Base-by-base conservation (phyloP, 2,797 vertebrate genomes). In the Chaunax sp. region DNA sequence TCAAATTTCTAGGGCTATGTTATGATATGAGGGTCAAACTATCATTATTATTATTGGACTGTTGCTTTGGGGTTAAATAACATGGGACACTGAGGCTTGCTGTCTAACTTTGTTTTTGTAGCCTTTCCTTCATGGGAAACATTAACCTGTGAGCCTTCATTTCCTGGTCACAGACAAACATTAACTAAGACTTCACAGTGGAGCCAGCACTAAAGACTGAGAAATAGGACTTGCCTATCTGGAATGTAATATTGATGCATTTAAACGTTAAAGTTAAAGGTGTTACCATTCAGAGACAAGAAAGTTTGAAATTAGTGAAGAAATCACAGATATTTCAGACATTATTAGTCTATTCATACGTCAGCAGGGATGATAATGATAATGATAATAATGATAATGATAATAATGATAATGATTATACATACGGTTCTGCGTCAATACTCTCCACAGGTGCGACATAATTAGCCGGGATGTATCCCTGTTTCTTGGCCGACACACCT, bases 391-490 rank as follows among this genome's bases (percentile, higher is more conserved):
- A 4, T 4, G 28, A 4, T 30, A 9, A 4, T 4, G 9, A 30
- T 30, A 30, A 30, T 30, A n/a, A n/a, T n/a, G n/a, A n/a, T n/a
- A n/a, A n/a, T n/a, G 1, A 3, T 6, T 5, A 1, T 86, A 97
- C 97, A 96, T 68, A 99, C 97, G 90, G 95, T 67, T 98, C 95
- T 15, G 97, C 95, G 67, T 96, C 87, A 0, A 98, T 89, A 59
- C 95, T 98, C 72, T 94, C 91, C 77, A 96, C 87, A 5, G 90
- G 91, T 0, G 96, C 98, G 73, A 99, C 92, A 59, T 98, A 98
- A 72, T 99, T 99, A 2, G 96, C 93, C 1, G 98, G 98, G 73
- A 99, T 93, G 65, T 96, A 99, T 25, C 98, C 98, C 52, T 87
- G 22, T 18, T 86, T 83, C 23, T 77, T 87, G 49, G 77, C 46